Base-by-base conservation (phyloP, 2,888 invertebrate species). In the Selenia dentaria region DNA sequence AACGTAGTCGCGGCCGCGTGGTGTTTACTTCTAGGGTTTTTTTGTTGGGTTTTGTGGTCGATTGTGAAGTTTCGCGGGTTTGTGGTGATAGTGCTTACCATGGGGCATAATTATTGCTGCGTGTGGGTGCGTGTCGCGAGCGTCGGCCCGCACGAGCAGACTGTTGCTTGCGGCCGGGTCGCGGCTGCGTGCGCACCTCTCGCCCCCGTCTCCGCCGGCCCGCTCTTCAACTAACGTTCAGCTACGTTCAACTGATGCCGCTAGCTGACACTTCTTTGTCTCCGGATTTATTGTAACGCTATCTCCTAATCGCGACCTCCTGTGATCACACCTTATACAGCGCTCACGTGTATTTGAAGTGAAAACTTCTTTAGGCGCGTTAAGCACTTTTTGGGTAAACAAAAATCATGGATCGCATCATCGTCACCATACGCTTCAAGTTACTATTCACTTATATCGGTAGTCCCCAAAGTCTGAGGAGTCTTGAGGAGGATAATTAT, bases 141-240 rank as follows among this genome's bases (percentile, higher is more conserved):
- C 74, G 72, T 55, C 74, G 83, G 84, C 81, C 76, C 81, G 81
- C 87, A 79, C 80, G 82, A 81, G 79, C 87, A 87, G 85, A 89
- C 88, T 89, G 88, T 89, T 89, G 88, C 88, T 84, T 71, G 62
- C 70, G 77, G 77, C 83, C 83, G 77, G 83, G 81, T 67, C 67
- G 67, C 57, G 70, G 62, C 45, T 81, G 84, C 81, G 83, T 70
- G 86, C 88, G 87, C 87, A 83, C 52, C 10, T 3, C 25, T 9
- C 25, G 25, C 25, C 65, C 64, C 65, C 60, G 54, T 56, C 62
- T 63, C 58, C 60, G 63, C 47, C 62, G 43, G 40, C 53, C 62
- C 62, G 46, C 55, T 46, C 57, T 50, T 49, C 51, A 48, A 36
- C 25, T 8, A 8, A 22, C 51, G 57, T 34, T 35, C 35, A 35